A percentile compares a stretch with the other conserved stretches of the same genome.
Evolutionary conservation across 2,113 vertebrate genomes (phyloP).

Genomic region (Daubentonia madagascariensis): DNA sequence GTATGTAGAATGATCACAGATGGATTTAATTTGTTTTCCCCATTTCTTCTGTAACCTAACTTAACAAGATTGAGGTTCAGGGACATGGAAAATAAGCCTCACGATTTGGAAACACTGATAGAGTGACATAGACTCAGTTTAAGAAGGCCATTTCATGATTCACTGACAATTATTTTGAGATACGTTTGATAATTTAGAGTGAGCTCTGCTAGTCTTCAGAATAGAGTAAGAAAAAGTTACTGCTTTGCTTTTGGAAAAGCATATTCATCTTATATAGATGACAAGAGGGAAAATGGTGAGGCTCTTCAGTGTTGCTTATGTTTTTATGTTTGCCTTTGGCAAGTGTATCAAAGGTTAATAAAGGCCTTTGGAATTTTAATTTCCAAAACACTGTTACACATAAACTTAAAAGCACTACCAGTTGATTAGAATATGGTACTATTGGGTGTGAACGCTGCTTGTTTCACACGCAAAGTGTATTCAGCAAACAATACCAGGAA

Average conservation of each 20-base stretch:
- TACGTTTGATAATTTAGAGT: neutral
- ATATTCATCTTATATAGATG: neutral
- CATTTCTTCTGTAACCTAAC: slow-evolving; percentile 1
- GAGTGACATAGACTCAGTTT: neutral
- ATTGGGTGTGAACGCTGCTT: neutral
- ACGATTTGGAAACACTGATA: neutral
- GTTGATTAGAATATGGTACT: neutral
- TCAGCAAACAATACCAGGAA: slow-evolving; percentile 63
- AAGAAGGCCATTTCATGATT: neutral
- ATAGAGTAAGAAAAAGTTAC: neutral
- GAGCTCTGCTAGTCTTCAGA: neutral
- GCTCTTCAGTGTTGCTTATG: neutral
- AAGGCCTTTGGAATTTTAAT: slow-evolving; percentile 41
- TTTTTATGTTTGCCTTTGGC: neutral
- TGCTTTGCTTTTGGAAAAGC: neutral
- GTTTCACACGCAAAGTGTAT: slow-evolving; percentile 32
- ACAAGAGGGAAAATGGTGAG: neutral
- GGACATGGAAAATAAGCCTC: neutral
- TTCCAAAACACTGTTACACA: neutral
- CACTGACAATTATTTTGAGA: neutral
- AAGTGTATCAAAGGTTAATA: neutral
- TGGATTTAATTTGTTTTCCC: neutral
- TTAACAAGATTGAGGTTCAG: slow-evolving; percentile 26
- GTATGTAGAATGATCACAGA: neutral
- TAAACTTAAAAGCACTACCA: neutral